Evolutionary conservation across 2,113 vertebrate genomes (phyloP).

Genomic region (western clawed frog (Xenopus tropicalis)): DNA sequence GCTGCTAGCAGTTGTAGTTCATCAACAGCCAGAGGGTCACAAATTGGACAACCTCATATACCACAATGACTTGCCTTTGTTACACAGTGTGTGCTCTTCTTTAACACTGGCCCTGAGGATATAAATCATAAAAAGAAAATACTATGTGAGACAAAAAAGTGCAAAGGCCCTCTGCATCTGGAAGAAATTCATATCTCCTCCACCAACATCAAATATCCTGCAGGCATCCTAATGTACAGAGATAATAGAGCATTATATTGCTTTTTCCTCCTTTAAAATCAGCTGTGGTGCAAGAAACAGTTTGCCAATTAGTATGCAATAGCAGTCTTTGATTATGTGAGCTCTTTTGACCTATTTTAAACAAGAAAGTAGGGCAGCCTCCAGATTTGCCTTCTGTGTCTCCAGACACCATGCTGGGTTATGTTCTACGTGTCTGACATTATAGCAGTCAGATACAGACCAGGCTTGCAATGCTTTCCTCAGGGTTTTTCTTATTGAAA

Average conservation of each 20-base stretch:
- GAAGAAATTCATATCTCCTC: slow-evolving; percentile 33
- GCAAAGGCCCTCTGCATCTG: background rate
- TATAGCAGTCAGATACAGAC: slow-evolving; percentile 49
- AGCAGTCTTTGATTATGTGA: slow-evolving; percentile 66
- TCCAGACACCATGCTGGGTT: slow-evolving; percentile 60
- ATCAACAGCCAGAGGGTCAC: too few relatives aligned
- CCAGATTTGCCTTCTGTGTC: slow-evolving; percentile 61
- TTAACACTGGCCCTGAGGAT: too few relatives aligned
- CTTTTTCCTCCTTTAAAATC: slow-evolving; percentile 24
- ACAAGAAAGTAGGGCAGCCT: slow-evolving; percentile 70
- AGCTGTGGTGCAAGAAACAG: slow-evolving; percentile 29
- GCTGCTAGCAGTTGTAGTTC: too few relatives aligned
- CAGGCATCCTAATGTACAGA: slow-evolving; percentile 31
- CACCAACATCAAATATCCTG: slow-evolving; percentile 5
- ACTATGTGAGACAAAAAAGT: too few relatives aligned
- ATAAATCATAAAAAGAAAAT: too few relatives aligned
- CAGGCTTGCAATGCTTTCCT: slow-evolving; percentile 50
- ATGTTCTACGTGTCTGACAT: slow-evolving; percentile 59
- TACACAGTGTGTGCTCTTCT: too few relatives aligned
- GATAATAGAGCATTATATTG: slow-evolving; percentile 32
- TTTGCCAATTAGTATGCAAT: slow-evolving; percentile 68
- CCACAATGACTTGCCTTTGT: too few relatives aligned
- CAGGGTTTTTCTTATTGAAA: slow-evolving; percentile 44
- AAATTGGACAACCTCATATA: too few relatives aligned
- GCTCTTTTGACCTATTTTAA: slow-evolving; percentile 76